phyloP scores from a whole-genome alignment of 2,113 vertebrate species.

The Microcebus jonahi region DNA sequence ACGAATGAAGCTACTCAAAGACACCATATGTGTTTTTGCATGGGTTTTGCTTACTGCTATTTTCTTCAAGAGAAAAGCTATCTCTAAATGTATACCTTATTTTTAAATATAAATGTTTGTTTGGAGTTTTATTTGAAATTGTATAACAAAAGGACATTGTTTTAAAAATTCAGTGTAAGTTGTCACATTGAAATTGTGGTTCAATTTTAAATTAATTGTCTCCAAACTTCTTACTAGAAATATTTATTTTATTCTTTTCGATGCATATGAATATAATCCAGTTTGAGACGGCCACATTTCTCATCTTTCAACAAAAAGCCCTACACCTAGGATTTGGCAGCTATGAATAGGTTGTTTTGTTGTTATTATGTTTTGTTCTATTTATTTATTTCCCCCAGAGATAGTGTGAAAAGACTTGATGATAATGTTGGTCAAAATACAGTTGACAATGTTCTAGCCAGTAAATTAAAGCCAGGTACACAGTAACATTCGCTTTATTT shows the following conservation, averaged over 20 bases:
- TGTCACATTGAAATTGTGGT: background rate
- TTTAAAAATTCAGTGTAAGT: background rate
- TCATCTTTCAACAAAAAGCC: background rate
- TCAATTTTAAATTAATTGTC: slow-evolving; percentile 29
- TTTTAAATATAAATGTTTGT: slow-evolving; percentile 19
- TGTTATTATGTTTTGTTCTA: background rate
- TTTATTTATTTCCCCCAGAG: background rate
- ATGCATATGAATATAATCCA: background rate
- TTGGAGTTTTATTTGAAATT: slow-evolving; percentile 62
- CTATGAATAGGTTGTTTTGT: background rate
- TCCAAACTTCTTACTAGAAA: background rate
- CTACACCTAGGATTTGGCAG: background rate
- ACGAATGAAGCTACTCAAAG: background rate
- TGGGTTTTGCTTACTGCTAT: slow-evolving; percentile 53
- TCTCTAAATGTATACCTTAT: slow-evolving; percentile 34
- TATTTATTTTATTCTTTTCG: slow-evolving; percentile 16
- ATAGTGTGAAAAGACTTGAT: background rate
- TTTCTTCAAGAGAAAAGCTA: slow-evolving; percentile 3
- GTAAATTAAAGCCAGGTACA: background rate
- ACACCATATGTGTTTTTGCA: slow-evolving; percentile 46
- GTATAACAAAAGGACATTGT: background rate
- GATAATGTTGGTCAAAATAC: background rate
- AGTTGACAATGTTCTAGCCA: background rate
- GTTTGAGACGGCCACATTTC: background rate
- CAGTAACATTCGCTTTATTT: background rate